Base-by-base conservation (phyloP, 2,113 vertebrate species). In the Monarcha castaneiventris region DNA sequence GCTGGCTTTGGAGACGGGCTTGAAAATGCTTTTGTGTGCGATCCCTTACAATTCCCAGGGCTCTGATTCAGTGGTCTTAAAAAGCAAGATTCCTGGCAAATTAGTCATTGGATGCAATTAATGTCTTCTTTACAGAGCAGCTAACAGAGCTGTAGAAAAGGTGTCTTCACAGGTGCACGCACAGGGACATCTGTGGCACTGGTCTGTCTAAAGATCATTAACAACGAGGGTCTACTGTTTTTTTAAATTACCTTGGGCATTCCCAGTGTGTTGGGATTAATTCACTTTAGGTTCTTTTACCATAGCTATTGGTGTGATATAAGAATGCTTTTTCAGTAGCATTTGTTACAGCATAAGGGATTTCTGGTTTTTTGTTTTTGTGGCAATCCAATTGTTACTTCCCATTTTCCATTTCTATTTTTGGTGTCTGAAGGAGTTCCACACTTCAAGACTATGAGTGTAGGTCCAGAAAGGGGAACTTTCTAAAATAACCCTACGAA, bases 21-120 rank as follows among this genome's bases (percentile, higher is more conserved):
- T 66, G 46, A 82, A 94, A 93, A 92, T 68, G 89, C 94, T 96
- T 96, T 95, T 97, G 87, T 97, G 94, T 82, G 77, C 2, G 1
- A 81, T 96, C 83, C 88, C 87, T 74, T 88, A 82, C 61, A 67
- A 82, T 93, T 93, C 89, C 87, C 90, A 61, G 94, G 33, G 79
- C 87, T 89, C 90, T 71, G 64, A 74, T 95, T 95, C 86, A 75
- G 43, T 78, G 88, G 46, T 88, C 87, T 84, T 79, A 81, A 87
- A 90, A 92, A 94, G 87, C 82, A 58, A 74, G 61, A 90, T 91
- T 88, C 89, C 44, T 94, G 63, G 85, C 83, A 85, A 96, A 94
- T 91, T 83, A 94, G 79, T 73, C 14, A 27, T 32, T 84, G 66
- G 73, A 48, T 84, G 83, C 22, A 49, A 87, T 93, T 90, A 30